Evolutionary conservation across 2,797 vertebrate species (phyloP).

Genomic region (Delichon dasypus): DNA sequence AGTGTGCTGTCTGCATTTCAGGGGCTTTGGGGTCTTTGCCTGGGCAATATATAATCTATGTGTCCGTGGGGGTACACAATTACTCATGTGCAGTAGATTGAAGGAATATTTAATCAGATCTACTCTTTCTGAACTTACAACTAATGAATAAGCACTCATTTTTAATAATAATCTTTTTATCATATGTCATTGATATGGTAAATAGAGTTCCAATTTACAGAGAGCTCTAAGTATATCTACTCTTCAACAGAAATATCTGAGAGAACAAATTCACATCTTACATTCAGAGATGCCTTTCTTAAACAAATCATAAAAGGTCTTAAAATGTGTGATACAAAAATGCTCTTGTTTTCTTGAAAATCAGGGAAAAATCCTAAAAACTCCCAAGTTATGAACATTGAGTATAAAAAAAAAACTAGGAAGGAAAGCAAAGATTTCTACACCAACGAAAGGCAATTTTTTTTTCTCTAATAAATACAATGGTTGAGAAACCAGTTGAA

Average conservation of each 20-base stretch:
- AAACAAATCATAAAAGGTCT: neutral
- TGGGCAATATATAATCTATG: rapidly evolving
- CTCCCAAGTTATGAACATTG: neutral
- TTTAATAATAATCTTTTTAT: neutral
- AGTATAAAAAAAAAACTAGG: neutral
- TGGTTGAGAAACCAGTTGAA: neutral
- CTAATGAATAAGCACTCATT: neutral
- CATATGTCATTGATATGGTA: neutral
- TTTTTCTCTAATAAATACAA: neutral
- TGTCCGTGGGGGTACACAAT: neutral
- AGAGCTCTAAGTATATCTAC: neutral
- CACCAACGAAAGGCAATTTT: neutral
- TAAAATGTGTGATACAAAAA: neutral
- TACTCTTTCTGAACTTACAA: neutral
- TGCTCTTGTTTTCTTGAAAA: neutral
- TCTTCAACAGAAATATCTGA: neutral
- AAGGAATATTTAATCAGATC: neutral
- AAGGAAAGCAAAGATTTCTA: neutral
- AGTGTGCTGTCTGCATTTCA: neutral
- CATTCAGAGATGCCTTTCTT: neutral
- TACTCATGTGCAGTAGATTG: neutral
- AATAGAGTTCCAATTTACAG: neutral
- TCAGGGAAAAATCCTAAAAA: neutral
- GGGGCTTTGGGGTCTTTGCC: neutral
- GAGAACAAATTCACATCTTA: neutral